phyloP scores from a whole-genome alignment of 2,797 vertebrate species.

The Protosalanx chinensis region DNA sequence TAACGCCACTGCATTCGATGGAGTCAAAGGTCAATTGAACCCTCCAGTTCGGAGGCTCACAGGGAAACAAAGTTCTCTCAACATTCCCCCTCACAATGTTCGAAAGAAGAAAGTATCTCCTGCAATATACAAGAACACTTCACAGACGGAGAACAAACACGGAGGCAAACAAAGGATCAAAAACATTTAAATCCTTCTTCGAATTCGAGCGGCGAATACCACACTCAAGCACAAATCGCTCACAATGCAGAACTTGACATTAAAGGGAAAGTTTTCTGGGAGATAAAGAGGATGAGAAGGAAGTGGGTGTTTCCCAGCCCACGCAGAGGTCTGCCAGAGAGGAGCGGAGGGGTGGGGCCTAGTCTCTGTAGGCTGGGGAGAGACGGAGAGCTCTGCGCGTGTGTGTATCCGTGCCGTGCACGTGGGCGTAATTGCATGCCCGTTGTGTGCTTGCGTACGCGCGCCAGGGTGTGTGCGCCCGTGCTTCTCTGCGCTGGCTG shows the following conservation, averaged over 20 bases:
- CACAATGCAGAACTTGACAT: slow-evolving; percentile 25
- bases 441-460: slow-evolving; percentile 26
- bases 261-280: slow-evolving; percentile 23
- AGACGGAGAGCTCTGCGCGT: slow-evolving; percentile 22
- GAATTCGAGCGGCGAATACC: slow-evolving; percentile 20
- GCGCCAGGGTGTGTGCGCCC: neutral
- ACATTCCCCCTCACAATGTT: slow-evolving; percentile 9
- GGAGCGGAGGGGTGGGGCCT: slow-evolving; percentile 4
- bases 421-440: neutral
- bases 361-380: slow-evolving; percentile 6
- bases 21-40: slow-evolving; percentile 2
- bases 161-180: slow-evolving; percentile 9
- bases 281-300: slow-evolving; percentile 28
- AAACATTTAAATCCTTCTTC: slow-evolving; percentile 10
- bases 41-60: slow-evolving; percentile 1
- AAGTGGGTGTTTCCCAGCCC: slow-evolving; percentile 21
- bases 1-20: slow-evolving; percentile 8
- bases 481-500: slow-evolving; percentile 50
- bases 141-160: neutral
- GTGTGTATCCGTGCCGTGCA: slow-evolving; percentile 52
- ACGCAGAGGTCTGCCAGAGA: slow-evolving; percentile 21
- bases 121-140: slow-evolving; percentile 17
- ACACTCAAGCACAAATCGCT: neutral
- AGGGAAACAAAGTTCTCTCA: slow-evolving; percentile 21
- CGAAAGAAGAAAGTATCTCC: slow-evolving; percentile 5